Conservation (phyloP, 2,113 vertebrate species). For the Apeltes quadracus region DNA sequence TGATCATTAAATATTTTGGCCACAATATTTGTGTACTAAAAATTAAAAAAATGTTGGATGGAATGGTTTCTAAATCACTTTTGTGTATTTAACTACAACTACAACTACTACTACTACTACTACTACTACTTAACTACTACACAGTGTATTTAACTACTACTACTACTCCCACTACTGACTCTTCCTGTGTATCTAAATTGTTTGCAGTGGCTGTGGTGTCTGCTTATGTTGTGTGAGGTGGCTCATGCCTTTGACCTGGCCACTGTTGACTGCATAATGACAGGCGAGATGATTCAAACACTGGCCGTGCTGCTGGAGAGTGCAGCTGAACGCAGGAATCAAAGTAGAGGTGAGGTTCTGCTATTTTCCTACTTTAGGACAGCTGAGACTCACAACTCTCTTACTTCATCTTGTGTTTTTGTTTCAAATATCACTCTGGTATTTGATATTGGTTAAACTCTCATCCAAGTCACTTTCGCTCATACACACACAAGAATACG, state of each 20-base stretch:
- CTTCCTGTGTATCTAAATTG: slow-evolving; percentile 3
- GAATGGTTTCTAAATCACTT: background rate
- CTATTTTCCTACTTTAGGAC: background rate
- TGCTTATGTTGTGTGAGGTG: slow-evolving; percentile 86
- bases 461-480: background rate
- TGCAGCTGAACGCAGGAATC: slow-evolving; percentile 64
- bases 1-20: background rate
- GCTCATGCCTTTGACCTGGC: slow-evolving; percentile 78
- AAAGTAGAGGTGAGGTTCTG: slow-evolving; percentile 22
- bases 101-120: background rate
- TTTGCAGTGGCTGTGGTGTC: slow-evolving; percentile 86
- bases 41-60: background rate
- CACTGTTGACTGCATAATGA: slow-evolving; percentile 73
- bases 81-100: background rate
- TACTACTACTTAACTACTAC: background rate
- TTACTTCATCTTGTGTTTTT: slow-evolving; percentile 4
- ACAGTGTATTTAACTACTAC: background rate
- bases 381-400: background rate
- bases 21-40: background rate
- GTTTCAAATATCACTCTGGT: background rate
- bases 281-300: slow-evolving; percentile 83
- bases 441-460: background rate
- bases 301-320: slow-evolving; percentile 83
- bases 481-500: slow-evolving; percentile 1
- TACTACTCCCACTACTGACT: background rate